phyloP scores from a whole-genome alignment of 2,888 invertebrate genomes.

The Ypsolopha sequella region DNA sequence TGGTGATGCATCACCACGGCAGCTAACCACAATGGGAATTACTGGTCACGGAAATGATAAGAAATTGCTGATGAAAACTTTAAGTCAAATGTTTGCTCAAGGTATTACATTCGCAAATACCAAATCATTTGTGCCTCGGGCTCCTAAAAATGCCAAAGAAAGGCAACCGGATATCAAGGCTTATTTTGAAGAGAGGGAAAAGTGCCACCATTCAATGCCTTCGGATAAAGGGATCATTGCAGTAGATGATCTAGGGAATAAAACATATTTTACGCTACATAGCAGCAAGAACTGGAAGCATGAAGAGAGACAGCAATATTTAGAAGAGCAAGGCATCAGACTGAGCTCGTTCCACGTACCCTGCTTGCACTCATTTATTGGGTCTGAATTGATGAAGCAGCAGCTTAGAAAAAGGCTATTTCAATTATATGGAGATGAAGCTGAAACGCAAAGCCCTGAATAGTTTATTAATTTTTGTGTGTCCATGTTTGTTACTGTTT shows the following conservation, averaged over 20 bases:
- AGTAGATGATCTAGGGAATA: constrained; percentile 37
- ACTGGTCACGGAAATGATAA: constrained; percentile 52
- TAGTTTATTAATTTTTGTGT: too few relatives aligned
- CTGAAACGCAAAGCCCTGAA: too few relatives aligned
- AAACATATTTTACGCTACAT: constrained; percentile 39
- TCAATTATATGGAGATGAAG: too few relatives aligned
- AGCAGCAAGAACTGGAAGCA: constrained; percentile 31
- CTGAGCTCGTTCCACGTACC: constrained; percentile 54
- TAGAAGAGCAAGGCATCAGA: constrained; percentile 41
- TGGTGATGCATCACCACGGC: constrained; percentile 37
- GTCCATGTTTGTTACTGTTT: too few relatives aligned
- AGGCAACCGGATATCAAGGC: constrained; percentile 8
- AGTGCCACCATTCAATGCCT: constrained; percentile 39
- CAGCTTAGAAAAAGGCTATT: constrained; percentile 13
- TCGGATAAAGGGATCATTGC: constrained; percentile 45
- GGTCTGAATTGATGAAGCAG: constrained; percentile 33
- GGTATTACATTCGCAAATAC: constrained; percentile 18
- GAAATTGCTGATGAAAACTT: constrained; percentile 31
- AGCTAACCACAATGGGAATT: constrained; percentile 49
- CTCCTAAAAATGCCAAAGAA: not conserved
- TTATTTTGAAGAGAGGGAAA: constrained; percentile 18
- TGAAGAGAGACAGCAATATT: constrained; percentile 25
- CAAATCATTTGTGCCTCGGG: too few relatives aligned
- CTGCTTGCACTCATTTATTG: constrained; percentile 51
- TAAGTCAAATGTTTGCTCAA: constrained; percentile 33